Base-by-base conservation (phyloP, 2,888 invertebrate species). In the Phyto melanocephala region DNA sequence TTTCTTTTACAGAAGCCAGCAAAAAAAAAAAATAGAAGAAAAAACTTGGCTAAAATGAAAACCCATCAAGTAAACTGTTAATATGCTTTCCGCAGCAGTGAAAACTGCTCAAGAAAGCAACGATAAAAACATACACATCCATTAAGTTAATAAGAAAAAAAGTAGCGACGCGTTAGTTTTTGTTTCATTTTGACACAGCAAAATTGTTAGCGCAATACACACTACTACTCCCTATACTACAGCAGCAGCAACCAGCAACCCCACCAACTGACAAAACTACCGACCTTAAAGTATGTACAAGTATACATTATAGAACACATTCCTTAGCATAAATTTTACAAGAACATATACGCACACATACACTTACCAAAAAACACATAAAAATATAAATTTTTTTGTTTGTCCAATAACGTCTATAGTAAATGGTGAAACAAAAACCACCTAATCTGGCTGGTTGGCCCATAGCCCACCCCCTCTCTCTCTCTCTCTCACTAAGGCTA, bases 91-190 rank as follows among this genome's bases (percentile, higher is more conserved):
- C 45, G 42, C 37, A 47, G 54, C 35, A 60, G 54, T 42, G 56
- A 71, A 63, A 62, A 22, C 56, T 60, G 15, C n/a, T n/a, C n/a
- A n/a, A 28, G 40, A 10, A 63, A 47, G n/a, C 42, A 42, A 35
- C 15, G 10, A 37, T 58, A 24, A 47, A 62, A 17, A 10, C n/a
- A 52, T 15, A 79, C 50, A 50, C 58, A 72, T 72, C 78, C 82
- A 82, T 82, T 79, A 79, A 79, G 82, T 82, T 82, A 82, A 82
- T 82, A 82, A 79, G 79, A 81, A 78, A 79, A 65, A 81, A 67
- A 70, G 76, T 80, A 56, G 81, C 54, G 79, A 75, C 75, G 82
- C 79, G 74, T 82, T 79, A 70, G 81, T 82, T 82, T 74, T 82
- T 82, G 74, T 79, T 82, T 82, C 82, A 75, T 79, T 82, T 82